Base-by-base conservation (phyloP, 2,888 invertebrate species). In the Nephrotoma flavescens region DNA sequence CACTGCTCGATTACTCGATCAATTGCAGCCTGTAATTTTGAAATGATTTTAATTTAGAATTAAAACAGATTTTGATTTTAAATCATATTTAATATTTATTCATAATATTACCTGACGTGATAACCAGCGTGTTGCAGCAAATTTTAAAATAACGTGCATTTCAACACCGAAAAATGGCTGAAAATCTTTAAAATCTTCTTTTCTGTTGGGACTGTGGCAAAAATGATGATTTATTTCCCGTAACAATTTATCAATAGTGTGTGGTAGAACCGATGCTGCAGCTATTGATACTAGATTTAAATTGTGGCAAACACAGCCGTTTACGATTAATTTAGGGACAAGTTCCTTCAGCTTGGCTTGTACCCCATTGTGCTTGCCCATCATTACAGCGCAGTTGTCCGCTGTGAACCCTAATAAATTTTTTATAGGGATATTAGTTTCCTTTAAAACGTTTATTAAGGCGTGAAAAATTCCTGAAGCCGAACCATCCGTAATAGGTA, bases 291-390 rank as follows among this genome's bases (percentile, higher is more conserved):
- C 19, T 7, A 71, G n/a, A 42, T 87, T 87, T 11, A 87, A 42
- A 71, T 57, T 86, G 41, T 87, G 31, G 85, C 31, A 31, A 3
- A 31, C 31, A 31, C 31, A 31, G 31, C 31, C 31, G 31, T 31
- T 31, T 31, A 2, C 31, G 3, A 31, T 31, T 31, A 31, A 31
- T 31, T 31, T 31, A 31, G 31, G 31, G 12, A 15, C 86, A 87
- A 86, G 6, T 42, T 87, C 57, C 57, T 87, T 87, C 19, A 87
- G 42, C 83, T 86, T 87, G 5, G 87, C 87, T 85, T 88, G 47
- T 4, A 88, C 86, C 6, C 87, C 87, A 83, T 85, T 85, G n/a
- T 57, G 11, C 2, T 86, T 71, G 2, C 87, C 88, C 87, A 88
- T 87, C 88, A 87, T 87, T 3, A 31, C 31, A 31, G 31, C 31